These are phyloP conservation scores for Triops cancriformis DNA, from an alignment of 1,140 invertebrate species.

Conservation along the genomic window DNA sequence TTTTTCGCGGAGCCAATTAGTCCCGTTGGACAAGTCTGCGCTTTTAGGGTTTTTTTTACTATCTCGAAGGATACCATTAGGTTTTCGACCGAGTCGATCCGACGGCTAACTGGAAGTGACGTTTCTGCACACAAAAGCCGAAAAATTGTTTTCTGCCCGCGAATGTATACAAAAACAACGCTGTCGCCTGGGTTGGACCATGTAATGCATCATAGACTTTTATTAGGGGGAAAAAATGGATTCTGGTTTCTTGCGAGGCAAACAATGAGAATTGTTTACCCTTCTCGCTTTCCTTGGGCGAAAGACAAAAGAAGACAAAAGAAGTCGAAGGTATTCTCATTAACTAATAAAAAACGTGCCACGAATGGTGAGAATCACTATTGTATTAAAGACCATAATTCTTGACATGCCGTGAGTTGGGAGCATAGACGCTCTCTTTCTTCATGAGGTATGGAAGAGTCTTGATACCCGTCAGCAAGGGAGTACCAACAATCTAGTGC, in stretches of 20 bases:
- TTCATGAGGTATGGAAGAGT: not conserved
- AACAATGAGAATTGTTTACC: not conserved
- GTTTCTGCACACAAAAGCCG: too few species aligned
- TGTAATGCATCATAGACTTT: too few species aligned
- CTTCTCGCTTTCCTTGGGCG: not conserved
- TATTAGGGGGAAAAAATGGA: too few species aligned
- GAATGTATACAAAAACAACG: too few species aligned
- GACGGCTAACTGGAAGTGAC: too few species aligned
- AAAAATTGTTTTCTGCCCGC: too few species aligned
- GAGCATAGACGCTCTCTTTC: not conserved
- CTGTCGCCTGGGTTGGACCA: too few species aligned
- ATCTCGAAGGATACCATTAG: too few species aligned
- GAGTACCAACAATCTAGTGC: not conserved
- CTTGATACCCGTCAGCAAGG: not conserved
- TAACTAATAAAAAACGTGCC: constrained; percentile 2
- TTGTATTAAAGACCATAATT: not conserved
- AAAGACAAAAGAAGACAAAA: not conserved
- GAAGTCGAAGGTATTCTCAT: not conserved
- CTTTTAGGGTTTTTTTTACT: too few species aligned
- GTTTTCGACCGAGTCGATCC: too few species aligned
- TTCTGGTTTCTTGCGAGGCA: not conserved
- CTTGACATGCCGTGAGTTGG: not conserved
- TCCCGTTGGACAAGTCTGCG: too few species aligned
- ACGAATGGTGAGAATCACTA: not conserved
- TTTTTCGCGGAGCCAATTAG: too few species aligned